Evolutionary conservation across 2,888 invertebrate genomes (phyloP).

Genomic region (Hipparchia semele): DNA sequence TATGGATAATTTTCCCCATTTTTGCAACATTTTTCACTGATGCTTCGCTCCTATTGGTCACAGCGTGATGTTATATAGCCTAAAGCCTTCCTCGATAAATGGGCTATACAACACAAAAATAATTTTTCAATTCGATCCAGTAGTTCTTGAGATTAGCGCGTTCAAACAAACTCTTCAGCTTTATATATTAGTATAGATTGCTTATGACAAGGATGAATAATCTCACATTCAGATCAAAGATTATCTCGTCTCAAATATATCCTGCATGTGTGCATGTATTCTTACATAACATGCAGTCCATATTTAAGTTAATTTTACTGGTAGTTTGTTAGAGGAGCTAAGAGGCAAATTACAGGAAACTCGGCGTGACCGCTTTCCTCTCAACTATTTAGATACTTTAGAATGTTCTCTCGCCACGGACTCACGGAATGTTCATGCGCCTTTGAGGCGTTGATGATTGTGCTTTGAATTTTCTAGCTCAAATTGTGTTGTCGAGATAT

Average conservation of each 20-base stretch:
- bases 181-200: no score
- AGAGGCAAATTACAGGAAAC: slow-evolving; percentile 33
- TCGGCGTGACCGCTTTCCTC: slow-evolving; percentile 31
- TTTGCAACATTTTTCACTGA: no score
- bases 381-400: slow-evolving; percentile 34
- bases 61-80: no score
- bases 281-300: not conserved
- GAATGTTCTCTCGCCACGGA: slow-evolving; percentile 20
- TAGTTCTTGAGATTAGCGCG: no score
- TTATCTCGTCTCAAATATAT: not conserved
- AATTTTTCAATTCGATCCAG: no score
- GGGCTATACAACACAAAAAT: no score
- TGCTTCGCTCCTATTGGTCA: no score
- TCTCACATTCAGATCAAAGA: not conserved
- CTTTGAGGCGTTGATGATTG: slow-evolving; percentile 4
- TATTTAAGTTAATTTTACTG: slow-evolving; percentile 29
- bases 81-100: no score
- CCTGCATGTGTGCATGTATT: not conserved
- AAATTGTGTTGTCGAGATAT: not conserved
- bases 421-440: not conserved
- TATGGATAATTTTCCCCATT: no score
- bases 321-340: slow-evolving; percentile 16
- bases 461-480: not conserved
- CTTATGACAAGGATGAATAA: no score
- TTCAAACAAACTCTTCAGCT: no score